Base-by-base conservation (phyloP, 2,888 invertebrate genomes). In the Agrotis segetum region DNA sequence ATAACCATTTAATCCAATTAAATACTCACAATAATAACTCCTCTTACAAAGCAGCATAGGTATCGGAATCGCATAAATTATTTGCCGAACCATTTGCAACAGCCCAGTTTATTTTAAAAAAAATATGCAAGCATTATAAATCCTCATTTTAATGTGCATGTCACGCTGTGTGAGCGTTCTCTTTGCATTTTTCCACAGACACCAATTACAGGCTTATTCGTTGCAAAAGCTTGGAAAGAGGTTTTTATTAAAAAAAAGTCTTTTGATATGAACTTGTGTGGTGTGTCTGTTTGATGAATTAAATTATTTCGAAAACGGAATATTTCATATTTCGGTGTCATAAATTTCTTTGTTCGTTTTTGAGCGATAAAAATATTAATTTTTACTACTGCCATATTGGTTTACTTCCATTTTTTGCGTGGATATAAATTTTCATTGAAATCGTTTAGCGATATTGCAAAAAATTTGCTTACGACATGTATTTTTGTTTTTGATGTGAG, bases 161-260 rank as follows among this genome's bases (percentile, higher is more conserved):
- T 75, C 70, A 69, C 61, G 63, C 63, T 34, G 52, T 17, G 21
- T 29, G 16, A 60, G 64, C 24, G 44, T 58, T 58, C 71, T 44
- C 52, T 77, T 78, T 77, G 72, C 44, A 19, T 56, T 69, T 67
- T 74, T 77, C 55, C 52, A 63, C 52, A 77, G 53, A 74, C 71
- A 58, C 81, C 71, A 85, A 84, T 84, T 81, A 84, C 77, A 64
- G 47, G 61, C 76, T 79, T 74, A 73, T 82, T 70, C 52, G 56
- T 29, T 65, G 61, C 65, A 47, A 63, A 66, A 70, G 47, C 52
- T 58, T 67, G 1, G 65, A 73, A 80, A 70, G 58, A 46, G 61
- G 17, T 17, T 73, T 62, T 71, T 47, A 21, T 49, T 34, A 34
- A 67, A 62, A 29, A 29, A 34, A 56, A 53, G 65, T 34, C 65